Evolutionary conservation across 2,888 invertebrate genomes (phyloP), one percentile per base, ranked within the genome.

Genomic region (Lasioglossum marginatum): DNA sequence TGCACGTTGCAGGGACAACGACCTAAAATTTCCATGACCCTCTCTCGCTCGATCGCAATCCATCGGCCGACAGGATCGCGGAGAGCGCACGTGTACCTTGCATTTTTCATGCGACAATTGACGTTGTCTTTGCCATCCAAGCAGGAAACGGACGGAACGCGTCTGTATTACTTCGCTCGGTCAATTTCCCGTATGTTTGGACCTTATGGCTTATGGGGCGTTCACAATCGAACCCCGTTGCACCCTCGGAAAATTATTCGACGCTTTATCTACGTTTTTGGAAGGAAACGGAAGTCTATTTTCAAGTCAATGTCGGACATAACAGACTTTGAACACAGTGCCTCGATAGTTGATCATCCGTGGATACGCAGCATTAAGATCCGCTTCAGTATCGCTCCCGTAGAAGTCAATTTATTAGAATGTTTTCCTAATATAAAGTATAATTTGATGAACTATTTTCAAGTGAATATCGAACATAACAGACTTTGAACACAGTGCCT

Each of bases 61-160:
- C 52, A 52, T 52, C 52, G 52, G 40, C 10, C 72, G 57, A 52
- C 75, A 60, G 66, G 45, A 19, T 45, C 80, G 74, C 63, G 60
- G 76, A 6, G 77, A 48, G 34, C 43, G 66, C 83, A 76, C 74
- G 77, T 77, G 75, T 68, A 14, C 43, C 4, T 52, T 90, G 81
- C 81, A 90, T 90, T 81, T 88, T 90, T 90, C 60, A 90, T 70
- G 12, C 71, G 71, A 79, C 79, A 80, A 85, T 90, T 81, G 89
- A 12, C 78, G 73, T 80, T 80, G 78, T 60, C 85, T 85, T 71
- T 60, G 80, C 52, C 70, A 81, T 75, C 72, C 57, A 43, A 63
- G 63, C 60, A 73, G 66, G 57, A 81, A 78, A 60, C 48, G 40
- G 5, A 27, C 68, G 31, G 37, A 4, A 37, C 57, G 57, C 37